A percentile compares a stretch with the other conserved stretches of the same genome.
Evolutionary conservation across 2,113 vertebrate genomes (phyloP).

Genomic region (Oncorhynchus nerka): DNA sequence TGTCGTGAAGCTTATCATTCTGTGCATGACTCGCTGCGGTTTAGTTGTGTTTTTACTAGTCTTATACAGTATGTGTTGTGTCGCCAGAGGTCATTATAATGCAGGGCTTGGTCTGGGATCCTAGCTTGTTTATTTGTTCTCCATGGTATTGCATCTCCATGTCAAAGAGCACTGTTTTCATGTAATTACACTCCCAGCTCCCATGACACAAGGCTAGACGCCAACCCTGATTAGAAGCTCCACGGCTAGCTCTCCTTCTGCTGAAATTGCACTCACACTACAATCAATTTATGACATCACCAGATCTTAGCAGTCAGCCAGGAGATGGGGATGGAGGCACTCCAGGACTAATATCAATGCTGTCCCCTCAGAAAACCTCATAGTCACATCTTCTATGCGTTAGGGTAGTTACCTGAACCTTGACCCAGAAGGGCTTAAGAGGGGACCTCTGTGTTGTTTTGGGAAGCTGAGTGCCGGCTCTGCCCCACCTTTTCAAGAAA

Average conservation of each 20-base stretch:
- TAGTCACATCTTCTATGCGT: slow-evolving; percentile 11
- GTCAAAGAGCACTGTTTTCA: neutral
- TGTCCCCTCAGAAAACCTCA: neutral
- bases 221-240: neutral
- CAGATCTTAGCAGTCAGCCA: neutral
- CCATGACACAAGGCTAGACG: neutral
- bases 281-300: neutral
- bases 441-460: neutral
- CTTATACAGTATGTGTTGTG: neutral
- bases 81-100: neutral
- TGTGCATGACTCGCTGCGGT: neutral
- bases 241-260: neutral
- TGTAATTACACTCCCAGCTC: neutral
- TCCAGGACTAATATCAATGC: slow-evolving; percentile 2
- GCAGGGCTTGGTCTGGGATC: neutral
- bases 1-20: neutral
- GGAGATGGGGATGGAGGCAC: neutral
- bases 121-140: neutral
- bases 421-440: neutral
- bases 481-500: slow-evolving; percentile 5
- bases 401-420: neutral
- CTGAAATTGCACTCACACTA: neutral
- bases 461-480: neutral
- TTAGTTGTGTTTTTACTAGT: neutral
- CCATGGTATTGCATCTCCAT: neutral